Base-by-base conservation (phyloP, 2,113 vertebrate genomes). In the Regulus satrapa region DNA sequence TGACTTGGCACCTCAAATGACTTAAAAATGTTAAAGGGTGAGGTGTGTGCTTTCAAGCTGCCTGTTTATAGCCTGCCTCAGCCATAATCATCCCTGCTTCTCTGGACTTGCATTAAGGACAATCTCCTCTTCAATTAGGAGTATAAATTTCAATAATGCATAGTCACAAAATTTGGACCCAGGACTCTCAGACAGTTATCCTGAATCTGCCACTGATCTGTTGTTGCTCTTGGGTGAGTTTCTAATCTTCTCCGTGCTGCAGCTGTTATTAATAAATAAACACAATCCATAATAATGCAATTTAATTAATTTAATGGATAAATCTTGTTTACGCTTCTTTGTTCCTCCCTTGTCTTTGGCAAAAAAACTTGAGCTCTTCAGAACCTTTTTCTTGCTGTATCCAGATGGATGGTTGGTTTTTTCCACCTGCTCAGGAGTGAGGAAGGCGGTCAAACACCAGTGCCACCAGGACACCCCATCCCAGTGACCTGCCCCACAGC, bases 261-360 rank as follows among this genome's bases (percentile, higher is more conserved):
- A 79, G 95, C 59, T 78, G 86, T 67, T 86, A 85, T 81, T 87
- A 91, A 91, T 95, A 95, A 96, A 96, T 48, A 95, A 95, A 84
- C 84, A 62, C 68, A 46, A 95, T 78, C 77, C 77, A 91, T 81
- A 93, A 91, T 81, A 93, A 91, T 55, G 77, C 69, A 59, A 77
- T 84, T 84, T 77, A 86, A 96, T 96, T 96, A 84, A 95, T 94
- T 89, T 78, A 93, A 94, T 84, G 87, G 92, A 94, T 71, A 89
- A 93, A 94, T 92, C 95, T 87, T 94, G 64, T 93, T 94, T 78
- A 95, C 0, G 61, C 64, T 40, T 75, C 80, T 93, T 94, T 78
- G 87, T 93, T 92, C 89, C 87, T 81, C 29, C 31, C 40, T 36
- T 31, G 46, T 58, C 69, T 85, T 87, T 85, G 93, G 55, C 80